Evolutionary conservation across 2,888 invertebrate genomes (phyloP), one percentile per base, ranked within the genome.

Genomic region (Urechis unicinctus): DNA sequence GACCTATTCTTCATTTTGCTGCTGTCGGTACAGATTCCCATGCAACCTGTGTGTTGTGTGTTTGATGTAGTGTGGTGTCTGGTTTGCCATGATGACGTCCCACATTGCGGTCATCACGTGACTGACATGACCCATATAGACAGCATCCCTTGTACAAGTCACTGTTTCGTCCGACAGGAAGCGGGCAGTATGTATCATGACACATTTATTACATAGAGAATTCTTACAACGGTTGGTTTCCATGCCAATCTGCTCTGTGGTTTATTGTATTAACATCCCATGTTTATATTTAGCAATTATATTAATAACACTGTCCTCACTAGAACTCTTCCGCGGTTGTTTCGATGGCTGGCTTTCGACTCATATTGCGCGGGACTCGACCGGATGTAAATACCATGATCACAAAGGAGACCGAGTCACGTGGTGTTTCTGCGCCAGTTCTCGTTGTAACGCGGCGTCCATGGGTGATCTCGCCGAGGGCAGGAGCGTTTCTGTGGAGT

Each of bases 341-440:
- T 36, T 36, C 17, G 36, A 36, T 17, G 36, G 36, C 17, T 36
- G 36, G 36, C 17, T 36, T 9, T 13, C 36, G 17, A 36, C 36
- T 17, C 9, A 17, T 13, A 36, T 36, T 17, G 9, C 9, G 36
- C 36, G 17, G 9, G 17, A 36, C 17, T 36, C 9, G 9, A 36
- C 36, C 36, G 36, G 36, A 36, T 36, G 36, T 36, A 5, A 26
- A n/a, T 28, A 29, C 22, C 58, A 58, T 50, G 21, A 48, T 17
- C 56, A 58, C 55, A 42, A 56, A 45, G 45, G 55, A 41, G 50
- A 36, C 22, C 42, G 21, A 13, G 56, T 58, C 26, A 22, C 50
- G 26, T 58, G 58, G 58, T 58, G 58, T 26, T 52, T 58, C 45
- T 58, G 58, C 45, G 46, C 44, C 44, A 17, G 31, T 5, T 31